Conservation (phyloP, 2,113 vertebrate genomes). For the Neolamprologus devosi region DNA sequence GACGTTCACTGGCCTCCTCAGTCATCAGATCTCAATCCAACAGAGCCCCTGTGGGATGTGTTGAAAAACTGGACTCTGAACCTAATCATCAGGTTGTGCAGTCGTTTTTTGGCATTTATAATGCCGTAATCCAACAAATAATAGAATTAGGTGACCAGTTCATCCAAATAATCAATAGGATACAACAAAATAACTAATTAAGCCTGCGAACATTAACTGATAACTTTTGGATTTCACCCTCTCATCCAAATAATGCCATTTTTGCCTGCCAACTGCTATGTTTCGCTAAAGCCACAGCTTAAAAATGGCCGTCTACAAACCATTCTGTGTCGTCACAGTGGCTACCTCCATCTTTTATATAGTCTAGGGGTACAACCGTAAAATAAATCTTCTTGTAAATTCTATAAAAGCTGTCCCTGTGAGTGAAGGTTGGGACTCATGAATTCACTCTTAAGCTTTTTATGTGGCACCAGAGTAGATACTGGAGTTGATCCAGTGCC, state of each 20-base stretch:
- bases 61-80: background rate
- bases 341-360: background rate
- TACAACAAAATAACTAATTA: background rate
- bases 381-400: background rate
- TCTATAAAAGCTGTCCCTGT: background rate
- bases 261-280: background rate
- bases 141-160: background rate
- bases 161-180: background rate
- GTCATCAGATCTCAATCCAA: background rate
- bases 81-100: background rate
- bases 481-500: background rate
- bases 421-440: background rate
- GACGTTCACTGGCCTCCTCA: background rate
- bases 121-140: background rate
- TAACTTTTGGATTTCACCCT: background rate
- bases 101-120: background rate
- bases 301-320: background rate
- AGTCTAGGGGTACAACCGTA: background rate
- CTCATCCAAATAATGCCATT: background rate
- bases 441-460: background rate
- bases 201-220: background rate
- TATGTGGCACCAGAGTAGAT: background rate
- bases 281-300: background rate
- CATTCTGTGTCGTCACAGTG: background rate
- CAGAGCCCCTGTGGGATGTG: background rate